Evolutionary conservation across 1,140 invertebrate species (phyloP).

Genomic region (Drosophila santomea): DNA sequence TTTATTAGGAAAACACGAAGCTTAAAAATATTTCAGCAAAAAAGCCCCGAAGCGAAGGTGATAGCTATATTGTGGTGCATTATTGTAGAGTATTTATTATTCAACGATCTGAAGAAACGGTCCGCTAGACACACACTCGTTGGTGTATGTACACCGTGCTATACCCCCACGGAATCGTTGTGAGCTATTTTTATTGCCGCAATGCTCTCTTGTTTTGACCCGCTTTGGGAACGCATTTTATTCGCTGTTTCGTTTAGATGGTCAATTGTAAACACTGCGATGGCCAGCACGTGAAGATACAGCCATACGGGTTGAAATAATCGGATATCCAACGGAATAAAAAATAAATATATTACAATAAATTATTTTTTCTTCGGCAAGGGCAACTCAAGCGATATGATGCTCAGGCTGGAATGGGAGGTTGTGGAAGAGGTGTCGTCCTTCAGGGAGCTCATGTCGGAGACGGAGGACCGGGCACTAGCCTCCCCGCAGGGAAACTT

Average conservation of each 20-base stretch:
- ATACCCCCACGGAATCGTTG: conserved; percentile 24
- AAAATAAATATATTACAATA: not conserved
- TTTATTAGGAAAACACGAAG: no score
- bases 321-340: conserved; percentile 9
- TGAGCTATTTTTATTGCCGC: conserved; percentile 52
- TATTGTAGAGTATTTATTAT: conserved; percentile 4
- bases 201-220: conserved; percentile 19
- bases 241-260: conserved; percentile 51
- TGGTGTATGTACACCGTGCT: not conserved
- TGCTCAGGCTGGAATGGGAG: conserved; percentile 45
- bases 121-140: not conserved
- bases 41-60: no score
- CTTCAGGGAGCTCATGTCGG: conserved; percentile 47
- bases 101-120: not conserved
- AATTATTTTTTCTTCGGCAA: conserved; percentile 43
- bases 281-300: conserved; percentile 44
- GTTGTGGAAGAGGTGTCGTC: conserved; percentile 41
- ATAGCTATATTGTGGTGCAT: no score
- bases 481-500: conserved; percentile 20
- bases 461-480: conserved; percentile 56
- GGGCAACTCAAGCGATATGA: conserved; percentile 69
- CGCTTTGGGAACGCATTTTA: conserved; percentile 34
- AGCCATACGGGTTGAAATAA: conserved; percentile 1
- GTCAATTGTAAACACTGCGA: conserved; percentile 68
- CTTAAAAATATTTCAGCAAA: no score